Evolutionary conservation across 1,140 invertebrate species (phyloP), one percentile per base, ranked within the genome.

Genomic region (Drosophila albomicans): DNA sequence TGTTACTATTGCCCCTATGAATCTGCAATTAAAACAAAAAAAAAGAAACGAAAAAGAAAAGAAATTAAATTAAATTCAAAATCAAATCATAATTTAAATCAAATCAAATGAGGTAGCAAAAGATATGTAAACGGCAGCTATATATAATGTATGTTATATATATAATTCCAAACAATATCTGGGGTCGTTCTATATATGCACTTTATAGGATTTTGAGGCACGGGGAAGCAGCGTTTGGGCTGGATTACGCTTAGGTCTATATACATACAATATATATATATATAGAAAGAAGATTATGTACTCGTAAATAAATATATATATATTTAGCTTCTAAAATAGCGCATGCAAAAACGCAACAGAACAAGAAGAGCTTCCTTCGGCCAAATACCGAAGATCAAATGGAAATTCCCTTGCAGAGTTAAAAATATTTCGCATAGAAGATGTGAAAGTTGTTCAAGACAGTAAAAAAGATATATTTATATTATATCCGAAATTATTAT

Each of bases 1-100:
- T 84, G 77, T 78, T 88, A 77, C 72, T 88, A 84, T 81, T 88
- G 80, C 81, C 84, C 84, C 84, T 88, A 88, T 88, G 84, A 88
- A 88, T 88, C 84, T 88, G 84, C 64, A 87, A 88, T 72, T 82
- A 81, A 88, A 79, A 56, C 45, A 15, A 25, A 38, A 38, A 81
- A 81, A 88, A 57, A 7, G 32, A 49, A 57, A 45, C 61, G 20
- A 66, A 54, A 61, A 45, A 43, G 35, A 76, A 77, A 63, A 15
- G 62, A 62, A 82, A 32, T 59, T 48, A 61, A 49, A 63, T 51
- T 4, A 61, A 66, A 41, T 16, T 7, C 38, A 49, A 78, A 62
- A 30, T 38, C 0, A 56, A 56, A 2, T 15, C 15, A 32, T 16
- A 59, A 30, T 32, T 32, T 20, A 25, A 25, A 58, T 43, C 28